Evolutionary conservation across 2,888 invertebrate genomes (phyloP), one percentile per base, ranked within the genome.

Genomic region (Embidobia sp.): DNA sequence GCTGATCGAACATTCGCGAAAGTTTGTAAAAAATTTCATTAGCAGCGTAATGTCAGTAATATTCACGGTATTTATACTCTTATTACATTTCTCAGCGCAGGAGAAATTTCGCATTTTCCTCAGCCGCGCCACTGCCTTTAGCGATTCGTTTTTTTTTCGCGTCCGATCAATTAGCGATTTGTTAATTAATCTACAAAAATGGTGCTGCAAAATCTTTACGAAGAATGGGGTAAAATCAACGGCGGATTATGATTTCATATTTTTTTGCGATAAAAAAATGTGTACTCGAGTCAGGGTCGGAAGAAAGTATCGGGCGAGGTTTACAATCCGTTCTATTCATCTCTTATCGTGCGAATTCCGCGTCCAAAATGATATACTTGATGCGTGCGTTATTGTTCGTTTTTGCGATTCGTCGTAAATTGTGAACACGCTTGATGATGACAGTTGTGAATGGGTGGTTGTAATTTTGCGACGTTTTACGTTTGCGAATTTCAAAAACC

Each of bases 281-380:
- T n/a, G n/a, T n/a, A n/a, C n/a, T n/a, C n/a, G n/a, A n/a, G n/a
- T n/a, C n/a, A n/a, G n/a, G n/a, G n/a, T n/a, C n/a, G n/a, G n/a
- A n/a, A n/a, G n/a, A n/a, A n/a, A n/a, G n/a, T n/a, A n/a, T n/a
- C n/a, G n/a, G n/a, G n/a, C n/a, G n/a, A n/a, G n/a, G n/a, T n/a
- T n/a, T n/a, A n/a, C n/a, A n/a, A n/a, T n/a, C n/a, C n/a, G 46
- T 63, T 72, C 72, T 53, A 37, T 72, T 53, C 55, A 61, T 13
- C 59, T 19, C 29, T 61, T 61, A n/a, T n/a, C 46, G 55, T 63
- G 35, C 63, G 55, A 53, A 72, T 72, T 55, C 46, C 55, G 40
- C 37, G 46, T 55, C 46, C 33, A 26, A 27, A 63, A 63, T 72
- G 55, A 63, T 63, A 48, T 72, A 63, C 55, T 72, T 72, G 46